These are phyloP conservation scores for Cancer borealis DNA, from an alignment of 2,888 invertebrate genomes.

Conservation along the genomic window DNA sequence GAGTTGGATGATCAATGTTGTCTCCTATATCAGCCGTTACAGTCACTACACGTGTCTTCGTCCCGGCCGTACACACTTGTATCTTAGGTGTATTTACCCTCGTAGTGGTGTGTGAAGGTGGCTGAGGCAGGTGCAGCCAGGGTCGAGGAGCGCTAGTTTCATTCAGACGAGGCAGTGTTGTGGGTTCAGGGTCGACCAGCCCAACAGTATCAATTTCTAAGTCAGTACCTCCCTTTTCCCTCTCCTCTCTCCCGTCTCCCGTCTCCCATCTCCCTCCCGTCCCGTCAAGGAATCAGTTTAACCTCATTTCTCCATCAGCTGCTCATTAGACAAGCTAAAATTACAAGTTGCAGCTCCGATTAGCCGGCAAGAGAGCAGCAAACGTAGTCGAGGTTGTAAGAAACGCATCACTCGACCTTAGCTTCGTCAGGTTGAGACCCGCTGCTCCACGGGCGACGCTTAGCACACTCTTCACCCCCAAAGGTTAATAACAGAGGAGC, in stretches of 20 bases:
- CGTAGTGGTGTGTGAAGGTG: neutral
- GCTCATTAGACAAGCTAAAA: constrained; percentile 39
- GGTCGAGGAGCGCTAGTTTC: neutral
- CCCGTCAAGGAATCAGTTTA: neutral
- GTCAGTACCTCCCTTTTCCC: neutral
- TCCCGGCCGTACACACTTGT: neutral
- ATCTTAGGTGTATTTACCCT: neutral
- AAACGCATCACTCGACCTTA: neutral
- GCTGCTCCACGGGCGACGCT: neutral
- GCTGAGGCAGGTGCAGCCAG: neutral
- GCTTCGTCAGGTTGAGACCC: neutral
- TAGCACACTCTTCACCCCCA: constrained; percentile 18
- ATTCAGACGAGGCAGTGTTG: neutral
- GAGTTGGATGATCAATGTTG: neutral
- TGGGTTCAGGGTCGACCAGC: neutral
- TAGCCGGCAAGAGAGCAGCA: neutral
- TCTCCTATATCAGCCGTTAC: neutral
- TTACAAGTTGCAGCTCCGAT: constrained; percentile 34
- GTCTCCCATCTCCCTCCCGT: neutral
- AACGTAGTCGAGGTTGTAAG: neutral
- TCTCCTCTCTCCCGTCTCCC: neutral
- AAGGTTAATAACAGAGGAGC: constrained; percentile 47
- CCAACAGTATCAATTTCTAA: constrained; percentile 8
- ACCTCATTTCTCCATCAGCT: constrained; percentile 21
- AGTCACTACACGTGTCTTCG: neutral